Percentiles rank a stretch among this genome's conserved stretches.
Evolutionary conservation across 1,140 invertebrate genomes (phyloP).

Genomic region (Bemisia tabaci): DNA sequence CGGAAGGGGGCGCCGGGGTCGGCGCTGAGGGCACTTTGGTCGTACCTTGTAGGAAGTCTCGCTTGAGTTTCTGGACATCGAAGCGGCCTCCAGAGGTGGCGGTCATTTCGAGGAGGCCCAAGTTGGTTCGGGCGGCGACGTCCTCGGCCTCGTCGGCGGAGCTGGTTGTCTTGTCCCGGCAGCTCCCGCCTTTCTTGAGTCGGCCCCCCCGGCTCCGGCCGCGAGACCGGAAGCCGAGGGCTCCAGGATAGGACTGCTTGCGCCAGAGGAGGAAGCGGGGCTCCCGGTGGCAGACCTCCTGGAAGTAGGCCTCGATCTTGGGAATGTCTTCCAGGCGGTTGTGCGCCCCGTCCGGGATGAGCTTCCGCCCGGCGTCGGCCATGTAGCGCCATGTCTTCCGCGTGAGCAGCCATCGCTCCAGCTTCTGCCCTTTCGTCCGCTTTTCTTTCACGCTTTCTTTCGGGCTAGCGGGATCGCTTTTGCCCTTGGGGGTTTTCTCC

Average conservation of each 20-base stretch:
- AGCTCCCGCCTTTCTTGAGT: slow-evolving; percentile 43
- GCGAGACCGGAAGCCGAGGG: slow-evolving; percentile 39
- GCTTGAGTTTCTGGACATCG: slow-evolving; percentile 46
- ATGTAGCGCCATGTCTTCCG: slow-evolving; percentile 82
- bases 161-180: slow-evolving; percentile 38
- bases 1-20: slow-evolving; percentile 23
- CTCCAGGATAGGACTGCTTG: slow-evolving; percentile 61
- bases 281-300: slow-evolving; percentile 61
- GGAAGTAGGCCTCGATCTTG: slow-evolving; percentile 67
- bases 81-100: slow-evolving; percentile 36
- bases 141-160: slow-evolving; percentile 46
- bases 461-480: slow-evolving; percentile 2
- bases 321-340: slow-evolving; percentile 57
- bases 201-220: slow-evolving; percentile 36
- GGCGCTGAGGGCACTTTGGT: slow-evolving; percentile 26
- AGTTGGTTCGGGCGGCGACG: neutral
- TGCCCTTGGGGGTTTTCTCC: neutral
- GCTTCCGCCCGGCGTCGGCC: slow-evolving; percentile 69
- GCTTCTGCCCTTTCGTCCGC: slow-evolving; percentile 5
- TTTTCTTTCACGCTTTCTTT: slow-evolving; percentile 16
- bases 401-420: slow-evolving; percentile 65
- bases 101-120: neutral
- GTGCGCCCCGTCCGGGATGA: slow-evolving; percentile 60
- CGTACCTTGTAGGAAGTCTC: slow-evolving; percentile 40
- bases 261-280: slow-evolving; percentile 65